These are phyloP conservation scores for Micropoecilia bifurca DNA, from an alignment of 2,797 vertebrate genomes.

Conservation along the genomic window DNA sequence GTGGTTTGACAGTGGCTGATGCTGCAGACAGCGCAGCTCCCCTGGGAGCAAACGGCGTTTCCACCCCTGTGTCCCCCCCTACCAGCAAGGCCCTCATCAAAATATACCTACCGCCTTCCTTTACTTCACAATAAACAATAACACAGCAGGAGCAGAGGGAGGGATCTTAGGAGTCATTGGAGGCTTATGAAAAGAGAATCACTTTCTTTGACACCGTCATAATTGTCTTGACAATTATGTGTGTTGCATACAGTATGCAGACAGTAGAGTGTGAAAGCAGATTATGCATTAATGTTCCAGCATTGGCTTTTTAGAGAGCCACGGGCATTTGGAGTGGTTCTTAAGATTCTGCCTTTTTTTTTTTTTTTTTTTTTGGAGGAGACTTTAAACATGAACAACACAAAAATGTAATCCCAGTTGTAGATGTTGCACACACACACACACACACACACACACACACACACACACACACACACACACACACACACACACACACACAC, in stretches of 20 bases:
- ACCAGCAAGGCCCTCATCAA: conserved; percentile 75
- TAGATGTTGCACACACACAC: conserved; percentile 53
- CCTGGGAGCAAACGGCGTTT: conserved; percentile 64
- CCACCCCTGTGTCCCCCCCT: conserved; percentile 42
- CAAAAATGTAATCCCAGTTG: conserved; percentile 76
- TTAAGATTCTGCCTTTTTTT: conserved; percentile 23
- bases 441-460: conserved; percentile 44
- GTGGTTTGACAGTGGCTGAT: conserved; percentile 85
- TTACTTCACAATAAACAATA: conserved; percentile 74
- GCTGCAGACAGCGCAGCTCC: conserved; percentile 78
- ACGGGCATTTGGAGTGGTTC: conserved; percentile 59
- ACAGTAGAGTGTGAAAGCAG: conserved; percentile 72
- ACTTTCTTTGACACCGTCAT: conserved; percentile 53
- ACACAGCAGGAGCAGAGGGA: conserved; percentile 65
- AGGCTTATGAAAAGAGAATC: conserved; percentile 72
- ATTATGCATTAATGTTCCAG: conserved; percentile 70
- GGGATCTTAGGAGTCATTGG: conserved; percentile 68
- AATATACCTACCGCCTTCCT: conserved; percentile 75
- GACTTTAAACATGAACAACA: conserved; percentile 67
- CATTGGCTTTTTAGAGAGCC: conserved; percentile 58
- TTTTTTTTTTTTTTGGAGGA: conserved; percentile 14
- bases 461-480: conserved; percentile 11
- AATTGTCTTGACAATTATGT: conserved; percentile 76
- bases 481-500: conserved; percentile 39
- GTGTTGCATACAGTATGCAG: conserved; percentile 55